These are phyloP conservation scores for Corythoichthys haematopterus DNA, from an alignment of 2,113 vertebrate species.

Conservation along the genomic window DNA sequence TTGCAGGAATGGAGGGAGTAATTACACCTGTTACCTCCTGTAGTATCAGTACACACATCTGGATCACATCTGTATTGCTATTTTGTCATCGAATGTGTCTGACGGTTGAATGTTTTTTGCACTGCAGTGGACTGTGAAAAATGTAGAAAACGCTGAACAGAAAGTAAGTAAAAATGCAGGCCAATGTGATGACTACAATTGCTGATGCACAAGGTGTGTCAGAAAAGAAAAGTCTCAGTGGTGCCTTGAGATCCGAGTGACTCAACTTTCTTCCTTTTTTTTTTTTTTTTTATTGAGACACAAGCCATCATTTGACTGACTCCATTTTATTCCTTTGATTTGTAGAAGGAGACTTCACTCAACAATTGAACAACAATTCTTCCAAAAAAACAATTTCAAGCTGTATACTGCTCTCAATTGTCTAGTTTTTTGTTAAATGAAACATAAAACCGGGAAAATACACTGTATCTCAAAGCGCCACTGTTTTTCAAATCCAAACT, in stretches of 20 bases:
- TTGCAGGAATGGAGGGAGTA: conserved; percentile 51
- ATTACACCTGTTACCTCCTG: conserved; percentile 33
- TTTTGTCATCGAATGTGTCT: conserved; percentile 21
- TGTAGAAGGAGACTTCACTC: too few species aligned
- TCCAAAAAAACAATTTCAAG: too few species aligned
- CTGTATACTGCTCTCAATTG: too few species aligned
- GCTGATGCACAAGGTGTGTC: not conserved
- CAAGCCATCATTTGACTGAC: too few species aligned
- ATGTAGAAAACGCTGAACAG: conserved; percentile 38
- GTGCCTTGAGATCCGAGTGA: too few species aligned
- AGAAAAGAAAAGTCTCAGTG: not conserved
- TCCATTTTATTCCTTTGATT: too few species aligned
- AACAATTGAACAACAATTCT: too few species aligned
- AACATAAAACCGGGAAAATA: too few species aligned
- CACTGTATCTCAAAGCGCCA: too few species aligned
- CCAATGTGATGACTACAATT: conserved; percentile 5
- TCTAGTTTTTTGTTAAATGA: too few species aligned
- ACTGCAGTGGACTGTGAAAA: conserved; percentile 45
- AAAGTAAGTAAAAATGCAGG: conserved; percentile 19
- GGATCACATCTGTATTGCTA: conserved; percentile 9
- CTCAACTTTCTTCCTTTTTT: too few species aligned
- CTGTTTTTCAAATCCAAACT: not conserved
- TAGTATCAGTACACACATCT: not conserved
- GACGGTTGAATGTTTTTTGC: conserved; percentile 14
- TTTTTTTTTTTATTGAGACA: too few species aligned